A percentile compares a stretch with the other conserved stretches of the same genome.
phyloP scores from a whole-genome alignment of 2,113 vertebrate genomes.

The Noturus placidus region DNA sequence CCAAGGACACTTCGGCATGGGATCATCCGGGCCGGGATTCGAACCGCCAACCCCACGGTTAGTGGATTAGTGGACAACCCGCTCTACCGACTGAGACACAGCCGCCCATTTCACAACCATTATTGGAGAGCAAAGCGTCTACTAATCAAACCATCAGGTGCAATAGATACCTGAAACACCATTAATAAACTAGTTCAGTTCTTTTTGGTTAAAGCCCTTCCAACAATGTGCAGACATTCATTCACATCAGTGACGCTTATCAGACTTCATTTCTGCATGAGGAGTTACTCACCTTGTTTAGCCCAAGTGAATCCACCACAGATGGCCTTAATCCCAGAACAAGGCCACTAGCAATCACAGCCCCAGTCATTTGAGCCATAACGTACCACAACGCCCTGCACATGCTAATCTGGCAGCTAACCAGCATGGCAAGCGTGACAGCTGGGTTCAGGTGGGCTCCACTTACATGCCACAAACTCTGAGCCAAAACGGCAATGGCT shows the following conservation, averaged over 20 bases:
- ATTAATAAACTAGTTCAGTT: too few relatives aligned
- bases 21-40: too few relatives aligned
- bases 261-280: background rate
- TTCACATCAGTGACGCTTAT: background rate
- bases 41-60: too few relatives aligned
- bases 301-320: slow-evolving; percentile 68
- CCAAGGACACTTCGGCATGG: too few relatives aligned
- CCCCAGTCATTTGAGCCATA: slow-evolving; percentile 78
- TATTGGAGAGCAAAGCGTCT: too few relatives aligned
- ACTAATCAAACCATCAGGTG: background rate
- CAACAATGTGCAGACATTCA: background rate
- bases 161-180: background rate
- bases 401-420: slow-evolving; percentile 81
- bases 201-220: background rate
- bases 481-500: slow-evolving; percentile 75
- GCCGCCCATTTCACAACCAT: too few relatives aligned
- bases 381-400: slow-evolving; percentile 78
- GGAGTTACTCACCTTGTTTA: slow-evolving; percentile 54
- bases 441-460: slow-evolving; percentile 83
- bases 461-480: slow-evolving; percentile 81
- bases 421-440: slow-evolving; percentile 77
- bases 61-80: too few relatives aligned
- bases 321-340: slow-evolving; percentile 68
- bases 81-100: too few relatives aligned
- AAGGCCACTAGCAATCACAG: slow-evolving; percentile 75